Conservation (phyloP, 2,797 vertebrate species). For the Myotis findleyi region DNA sequence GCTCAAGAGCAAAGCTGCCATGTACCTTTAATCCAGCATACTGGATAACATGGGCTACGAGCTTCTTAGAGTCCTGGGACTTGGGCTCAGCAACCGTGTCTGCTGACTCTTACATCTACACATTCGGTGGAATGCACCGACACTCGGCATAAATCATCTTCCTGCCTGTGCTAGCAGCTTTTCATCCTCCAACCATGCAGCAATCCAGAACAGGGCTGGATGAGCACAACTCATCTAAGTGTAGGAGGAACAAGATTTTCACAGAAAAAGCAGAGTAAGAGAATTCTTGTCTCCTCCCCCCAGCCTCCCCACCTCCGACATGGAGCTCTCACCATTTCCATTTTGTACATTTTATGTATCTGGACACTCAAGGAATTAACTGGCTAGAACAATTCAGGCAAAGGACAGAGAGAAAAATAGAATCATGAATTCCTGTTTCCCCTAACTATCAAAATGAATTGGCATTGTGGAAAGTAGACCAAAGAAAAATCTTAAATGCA, state of each 20-base stretch:
- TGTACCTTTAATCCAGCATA: not conserved
- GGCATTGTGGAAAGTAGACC: not conserved
- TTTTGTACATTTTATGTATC: not conserved
- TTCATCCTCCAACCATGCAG: not conserved
- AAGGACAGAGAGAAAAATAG: not conserved
- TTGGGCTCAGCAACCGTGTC: not conserved
- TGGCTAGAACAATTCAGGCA: not conserved
- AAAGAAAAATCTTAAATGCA: not conserved
- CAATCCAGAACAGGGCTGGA: not conserved
- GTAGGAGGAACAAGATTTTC: not conserved
- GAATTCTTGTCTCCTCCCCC: not conserved
- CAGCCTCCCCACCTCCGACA: too few species aligned
- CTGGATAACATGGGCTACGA: not conserved
- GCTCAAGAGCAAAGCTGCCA: not conserved
- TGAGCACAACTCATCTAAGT: not conserved
- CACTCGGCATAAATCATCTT: not conserved
- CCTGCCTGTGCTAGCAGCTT: not conserved
- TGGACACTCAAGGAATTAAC: not conserved
- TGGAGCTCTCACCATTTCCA: not conserved
- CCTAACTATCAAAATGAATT: not conserved
- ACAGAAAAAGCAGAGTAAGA: not conserved
- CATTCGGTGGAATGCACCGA: not conserved
- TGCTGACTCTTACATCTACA: not conserved
- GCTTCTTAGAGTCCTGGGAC: slow-evolving; percentile 12
- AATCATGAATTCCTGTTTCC: not conserved